Evolutionary conservation across 1,140 invertebrate genomes (phyloP).

Genomic region (Halesus radiatus): DNA sequence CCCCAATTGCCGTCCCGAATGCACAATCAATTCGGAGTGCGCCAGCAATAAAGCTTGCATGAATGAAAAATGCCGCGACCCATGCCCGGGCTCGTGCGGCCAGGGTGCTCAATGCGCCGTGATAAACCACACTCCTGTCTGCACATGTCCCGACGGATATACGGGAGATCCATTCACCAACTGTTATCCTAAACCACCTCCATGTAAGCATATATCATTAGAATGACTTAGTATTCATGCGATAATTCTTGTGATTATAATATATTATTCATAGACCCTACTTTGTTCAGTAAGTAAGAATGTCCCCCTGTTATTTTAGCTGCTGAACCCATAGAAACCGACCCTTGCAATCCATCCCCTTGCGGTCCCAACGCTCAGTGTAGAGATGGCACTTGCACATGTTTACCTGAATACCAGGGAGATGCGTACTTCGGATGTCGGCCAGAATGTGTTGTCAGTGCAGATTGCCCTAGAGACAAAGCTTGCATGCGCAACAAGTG

Average conservation of each 20-base stretch:
- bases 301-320: conserved; percentile 69
- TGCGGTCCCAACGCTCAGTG: conserved; percentile 78
- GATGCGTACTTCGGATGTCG: conserved; percentile 78
- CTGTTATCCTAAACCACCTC: conserved; percentile 66
- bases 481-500: conserved; percentile 81
- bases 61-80: conserved; percentile 81
- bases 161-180: conserved; percentile 80
- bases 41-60: conserved; percentile 80
- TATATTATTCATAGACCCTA: too few species aligned
- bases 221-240: conserved; percentile 56
- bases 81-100: conserved; percentile 84
- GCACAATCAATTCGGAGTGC: conserved; percentile 81
- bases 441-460: conserved; percentile 79
- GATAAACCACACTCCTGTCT: conserved; percentile 80
- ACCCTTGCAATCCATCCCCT: conserved; percentile 77
- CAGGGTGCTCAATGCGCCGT: conserved; percentile 82
- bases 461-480: conserved; percentile 77
- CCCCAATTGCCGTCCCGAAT: conserved; percentile 82
- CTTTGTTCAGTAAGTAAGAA: conserved; percentile 2
- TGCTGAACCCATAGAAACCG: conserved; percentile 61
- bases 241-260: background rate
- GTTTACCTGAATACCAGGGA: conserved; percentile 77
- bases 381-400: conserved; percentile 74
- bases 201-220: conserved; percentile 27
- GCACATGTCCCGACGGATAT: conserved; percentile 77